Conservation (phyloP, 2,797 vertebrate genomes). For the Sebastes trivittatus region DNA sequence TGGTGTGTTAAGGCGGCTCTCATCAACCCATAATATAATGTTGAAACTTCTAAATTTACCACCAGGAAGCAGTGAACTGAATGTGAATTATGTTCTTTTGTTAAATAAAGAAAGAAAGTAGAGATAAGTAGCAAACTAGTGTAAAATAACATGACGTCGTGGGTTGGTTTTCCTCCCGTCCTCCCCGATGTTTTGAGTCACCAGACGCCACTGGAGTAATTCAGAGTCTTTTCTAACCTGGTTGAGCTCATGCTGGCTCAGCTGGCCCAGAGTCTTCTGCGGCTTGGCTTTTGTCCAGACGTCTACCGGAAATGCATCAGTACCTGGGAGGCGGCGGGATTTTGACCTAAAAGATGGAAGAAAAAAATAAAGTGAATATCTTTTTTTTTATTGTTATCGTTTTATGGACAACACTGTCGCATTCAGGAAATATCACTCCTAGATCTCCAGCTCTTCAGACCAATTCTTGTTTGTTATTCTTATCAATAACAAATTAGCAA, state of each 20-base stretch:
- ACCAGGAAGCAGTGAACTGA: too few species aligned
- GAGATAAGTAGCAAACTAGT: too few species aligned
- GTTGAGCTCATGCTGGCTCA: constrained; percentile 80
- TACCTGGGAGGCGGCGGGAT: constrained; percentile 29
- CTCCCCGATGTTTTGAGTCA: too few species aligned
- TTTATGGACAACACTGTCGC: background rate
- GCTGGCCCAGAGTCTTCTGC: constrained; percentile 79
- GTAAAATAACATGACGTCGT: too few species aligned
- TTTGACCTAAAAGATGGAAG: constrained; percentile 52
- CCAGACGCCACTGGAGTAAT: too few species aligned
- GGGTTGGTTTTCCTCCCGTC: too few species aligned
- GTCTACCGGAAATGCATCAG: constrained; percentile 65
- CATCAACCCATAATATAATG: background rate
- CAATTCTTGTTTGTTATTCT: background rate
- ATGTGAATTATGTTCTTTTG: too few species aligned
- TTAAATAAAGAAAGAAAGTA: too few species aligned
- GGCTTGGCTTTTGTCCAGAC: constrained; percentile 84
- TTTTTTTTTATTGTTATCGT: background rate
- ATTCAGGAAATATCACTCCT: background rate
- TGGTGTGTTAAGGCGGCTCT: background rate
- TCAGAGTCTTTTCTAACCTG: constrained; percentile 79
- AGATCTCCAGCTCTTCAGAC: background rate
- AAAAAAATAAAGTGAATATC: background rate
- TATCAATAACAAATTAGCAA: background rate
- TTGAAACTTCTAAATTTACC: too few species aligned